phyloP scores from a whole-genome alignment of 1,140 invertebrate species.

The Cecropterus lyciades region DNA sequence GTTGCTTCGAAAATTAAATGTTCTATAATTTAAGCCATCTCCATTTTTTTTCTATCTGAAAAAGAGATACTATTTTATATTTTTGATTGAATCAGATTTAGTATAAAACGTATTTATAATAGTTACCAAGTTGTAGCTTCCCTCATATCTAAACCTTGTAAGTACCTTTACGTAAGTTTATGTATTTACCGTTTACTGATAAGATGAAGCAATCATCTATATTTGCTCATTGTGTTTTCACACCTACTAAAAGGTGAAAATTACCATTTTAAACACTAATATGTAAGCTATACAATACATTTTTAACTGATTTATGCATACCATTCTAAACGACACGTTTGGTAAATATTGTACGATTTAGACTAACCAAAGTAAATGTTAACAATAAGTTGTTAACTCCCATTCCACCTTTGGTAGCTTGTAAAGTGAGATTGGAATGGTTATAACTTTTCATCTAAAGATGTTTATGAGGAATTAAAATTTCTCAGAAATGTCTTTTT shows the following conservation, averaged over 20 bases:
- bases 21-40: too few relatives aligned
- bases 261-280: slow-evolving; percentile 2
- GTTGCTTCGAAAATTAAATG: too few relatives aligned
- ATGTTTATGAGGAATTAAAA: too few relatives aligned
- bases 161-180: slow-evolving; percentile 19
- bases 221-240: slow-evolving; percentile 21
- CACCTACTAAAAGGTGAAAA: slow-evolving; percentile 14
- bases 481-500: too few relatives aligned
- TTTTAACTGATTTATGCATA: slow-evolving; percentile 6
- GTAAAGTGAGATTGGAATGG: too few relatives aligned
- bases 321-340: background rate
- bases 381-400: background rate
- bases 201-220: slow-evolving; percentile 31
- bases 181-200: slow-evolving; percentile 31
- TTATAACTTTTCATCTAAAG: too few relatives aligned
- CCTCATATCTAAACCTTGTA: slow-evolving; percentile 3
- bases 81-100: too few relatives aligned
- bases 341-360: background rate
- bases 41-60: too few relatives aligned
- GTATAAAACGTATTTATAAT: background rate
- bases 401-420: slow-evolving; percentile 3
- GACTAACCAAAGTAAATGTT: background rate
- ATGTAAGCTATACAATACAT: background rate
- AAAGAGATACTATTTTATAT: too few relatives aligned
- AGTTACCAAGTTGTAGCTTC: background rate